Percentiles rank a stretch among this genome's conserved stretches.
Conservation (phyloP, 2,797 vertebrate species). For the Periparus ater region DNA sequence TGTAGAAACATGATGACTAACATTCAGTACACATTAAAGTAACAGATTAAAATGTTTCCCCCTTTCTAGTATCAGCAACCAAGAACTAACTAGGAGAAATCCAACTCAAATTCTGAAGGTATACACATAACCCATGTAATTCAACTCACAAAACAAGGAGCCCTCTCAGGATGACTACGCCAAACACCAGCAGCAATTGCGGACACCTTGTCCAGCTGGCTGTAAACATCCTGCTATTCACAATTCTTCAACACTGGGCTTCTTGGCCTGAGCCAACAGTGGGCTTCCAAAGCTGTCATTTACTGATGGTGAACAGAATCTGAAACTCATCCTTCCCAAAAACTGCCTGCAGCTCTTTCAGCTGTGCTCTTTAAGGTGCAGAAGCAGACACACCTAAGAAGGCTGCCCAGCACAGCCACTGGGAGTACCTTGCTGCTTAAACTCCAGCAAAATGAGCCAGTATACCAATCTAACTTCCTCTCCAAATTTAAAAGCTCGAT, state of each 20-base stretch:
- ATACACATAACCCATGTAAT: background rate
- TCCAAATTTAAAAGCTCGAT: background rate
- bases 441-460: background rate
- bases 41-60: background rate
- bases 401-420: background rate
- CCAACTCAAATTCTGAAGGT: background rate
- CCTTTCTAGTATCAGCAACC: background rate
- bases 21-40: background rate
- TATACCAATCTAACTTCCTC: background rate
- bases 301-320: background rate
- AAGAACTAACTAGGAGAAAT: background rate
- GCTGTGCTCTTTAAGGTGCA: background rate
- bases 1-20: background rate
- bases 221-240: background rate
- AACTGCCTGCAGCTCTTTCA: background rate
- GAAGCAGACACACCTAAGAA: background rate
- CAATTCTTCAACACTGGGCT: background rate
- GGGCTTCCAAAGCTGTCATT: background rate
- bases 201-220: background rate
- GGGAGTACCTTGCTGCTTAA: background rate
- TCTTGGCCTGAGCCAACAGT: background rate
- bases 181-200: background rate
- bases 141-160: background rate
- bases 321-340: background rate
- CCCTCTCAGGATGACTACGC: background rate